Base-by-base conservation (phyloP, 1,140 invertebrate species). In the Elysia chlorotica region DNA sequence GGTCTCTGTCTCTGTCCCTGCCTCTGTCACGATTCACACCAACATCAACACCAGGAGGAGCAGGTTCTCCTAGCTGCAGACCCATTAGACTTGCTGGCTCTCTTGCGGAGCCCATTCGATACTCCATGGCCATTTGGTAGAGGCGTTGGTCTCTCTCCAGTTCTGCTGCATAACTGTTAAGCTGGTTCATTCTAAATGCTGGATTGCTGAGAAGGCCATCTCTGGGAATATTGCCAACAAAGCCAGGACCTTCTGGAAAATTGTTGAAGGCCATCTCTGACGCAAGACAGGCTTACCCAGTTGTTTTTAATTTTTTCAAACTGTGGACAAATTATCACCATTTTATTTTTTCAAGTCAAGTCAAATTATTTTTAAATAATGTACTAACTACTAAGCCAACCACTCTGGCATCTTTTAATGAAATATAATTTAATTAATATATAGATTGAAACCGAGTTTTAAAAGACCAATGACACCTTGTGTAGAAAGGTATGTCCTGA, bases 1-100 rank as follows among this genome's bases (percentile, higher is more conserved):
- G 28, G n/a, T 54, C 37, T 53, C 57, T 38, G 10, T 71, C 69
- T 71, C 59, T 61, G 14, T 71, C 69, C 63, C 69, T 41, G n/a
- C 36, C 23, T 31, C 59, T 21, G 14, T 63, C 69, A 28, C 69
- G 33, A 25, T 5, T 28, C 19, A 6, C 53, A 25, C 28, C 54
- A 53, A 35, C 21, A 41, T 69, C 69, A 19, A 71, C n/a, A 30
- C 57, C 56, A 41, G 57, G 69, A 30, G 57, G 57, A 10, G 63
- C 10, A 33, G 69, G 57, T 33, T 71, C 69, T 48, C 41, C 10
- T 10, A 10, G 10, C 41, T 14, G 10, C 10, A 14, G n/a, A 48
- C n/a, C 41, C 41, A 10, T n/a, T 14, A 48, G 41, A 48, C 41
- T 48, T 48, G 10, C n/a, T n/a, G n/a, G 10, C 41, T 48, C 41